A percentile compares a stretch with the other conserved stretches of the same genome.
Conservation (phyloP, 1,140 invertebrate genomes). For the honey bee (Apis mellifera) region DNA sequence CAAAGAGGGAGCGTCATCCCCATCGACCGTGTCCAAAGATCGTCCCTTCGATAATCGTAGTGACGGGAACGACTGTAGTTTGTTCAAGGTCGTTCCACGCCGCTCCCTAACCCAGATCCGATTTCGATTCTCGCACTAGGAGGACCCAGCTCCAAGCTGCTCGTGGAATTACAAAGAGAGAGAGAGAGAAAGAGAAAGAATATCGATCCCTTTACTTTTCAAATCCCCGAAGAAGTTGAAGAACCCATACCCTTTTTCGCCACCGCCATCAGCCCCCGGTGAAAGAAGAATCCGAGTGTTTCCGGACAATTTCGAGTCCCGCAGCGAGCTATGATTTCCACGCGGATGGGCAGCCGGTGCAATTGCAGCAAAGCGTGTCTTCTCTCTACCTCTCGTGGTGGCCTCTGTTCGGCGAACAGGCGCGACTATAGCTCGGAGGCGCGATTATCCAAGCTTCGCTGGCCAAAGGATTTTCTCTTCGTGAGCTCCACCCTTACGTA, state of each 20-base stretch:
- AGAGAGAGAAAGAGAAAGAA: not conserved
- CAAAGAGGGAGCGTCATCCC: not conserved
- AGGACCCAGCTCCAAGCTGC: not conserved
- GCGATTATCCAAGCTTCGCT: constrained; percentile 79
- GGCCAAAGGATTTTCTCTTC: constrained; percentile 77
- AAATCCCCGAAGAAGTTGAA: constrained; percentile 61
- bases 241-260: not conserved
- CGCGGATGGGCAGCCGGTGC: constrained; percentile 73
- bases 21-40: not conserved
- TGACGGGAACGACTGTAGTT: not conserved
- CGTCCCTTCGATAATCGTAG: not conserved
- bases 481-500: constrained; percentile 62
- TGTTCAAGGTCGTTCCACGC: constrained; percentile 36
- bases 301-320: constrained; percentile 78
- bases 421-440: constrained; percentile 68
- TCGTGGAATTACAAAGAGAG: constrained; percentile 58
- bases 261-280: not conserved
- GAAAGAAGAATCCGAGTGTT: constrained; percentile 65
- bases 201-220: constrained; percentile 54
- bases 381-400: constrained; percentile 24
- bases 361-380: constrained; percentile 74
- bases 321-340: constrained; percentile 78
- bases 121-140: constrained; percentile 47
- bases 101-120: constrained; percentile 34
- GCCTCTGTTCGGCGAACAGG: constrained; percentile 43